Percentiles rank a stretch among this genome's conserved stretches.
Evolutionary conservation across 2,888 invertebrate genomes (phyloP).

Genomic region (Petrolisthes cinctipes): DNA sequence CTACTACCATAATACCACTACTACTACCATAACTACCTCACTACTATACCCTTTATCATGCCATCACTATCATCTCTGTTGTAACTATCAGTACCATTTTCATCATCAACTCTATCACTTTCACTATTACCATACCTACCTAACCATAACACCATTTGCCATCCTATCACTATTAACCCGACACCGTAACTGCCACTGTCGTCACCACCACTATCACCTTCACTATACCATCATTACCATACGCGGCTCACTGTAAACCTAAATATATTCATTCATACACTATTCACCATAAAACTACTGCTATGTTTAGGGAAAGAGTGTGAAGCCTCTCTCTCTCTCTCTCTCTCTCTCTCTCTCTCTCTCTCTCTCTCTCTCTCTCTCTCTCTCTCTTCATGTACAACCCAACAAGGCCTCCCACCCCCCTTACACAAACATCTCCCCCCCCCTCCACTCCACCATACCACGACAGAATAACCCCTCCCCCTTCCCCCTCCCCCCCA

Average conservation of each 20-base stretch:
- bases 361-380: too few relatives aligned
- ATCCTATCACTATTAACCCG: not conserved
- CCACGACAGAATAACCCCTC: not conserved
- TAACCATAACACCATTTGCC: not conserved
- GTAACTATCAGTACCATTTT: not conserved
- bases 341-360: too few relatives aligned
- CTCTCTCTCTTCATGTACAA: not conserved
- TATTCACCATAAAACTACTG: too few relatives aligned
- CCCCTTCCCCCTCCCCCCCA: not conserved
- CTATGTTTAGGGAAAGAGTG: too few relatives aligned
- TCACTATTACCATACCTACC: not conserved
- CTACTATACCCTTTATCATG: not conserved
- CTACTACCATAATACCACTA: not conserved
- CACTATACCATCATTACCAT: not conserved
- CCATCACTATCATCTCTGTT: not conserved
- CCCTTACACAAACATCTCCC: constrained; percentile 1
- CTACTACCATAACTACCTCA: not conserved
- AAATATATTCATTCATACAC: too few relatives aligned
- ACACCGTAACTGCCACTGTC: not conserved
- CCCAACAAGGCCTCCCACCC: constrained; percentile 28
- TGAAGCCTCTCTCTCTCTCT: too few relatives aligned
- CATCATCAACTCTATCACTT: not conserved
- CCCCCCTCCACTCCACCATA: not conserved
- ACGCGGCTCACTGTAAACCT: too few relatives aligned
- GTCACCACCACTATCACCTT: not conserved